A percentile compares a stretch with the other conserved stretches of the same genome.
Evolutionary conservation across 1,140 invertebrate genomes (phyloP).

Genomic region (Brachionus rubens): DNA sequence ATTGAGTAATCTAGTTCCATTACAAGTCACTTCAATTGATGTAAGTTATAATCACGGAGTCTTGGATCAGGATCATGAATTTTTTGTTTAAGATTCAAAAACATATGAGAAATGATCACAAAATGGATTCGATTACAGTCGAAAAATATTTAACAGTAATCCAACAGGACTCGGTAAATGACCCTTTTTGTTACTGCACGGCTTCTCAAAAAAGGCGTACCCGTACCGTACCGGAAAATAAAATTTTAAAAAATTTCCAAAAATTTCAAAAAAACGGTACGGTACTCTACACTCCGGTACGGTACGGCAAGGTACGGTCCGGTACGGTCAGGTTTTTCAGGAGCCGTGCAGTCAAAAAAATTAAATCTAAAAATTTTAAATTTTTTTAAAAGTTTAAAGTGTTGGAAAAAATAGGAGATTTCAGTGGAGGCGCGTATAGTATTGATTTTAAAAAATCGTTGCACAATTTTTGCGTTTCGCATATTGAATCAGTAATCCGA

Average conservation of each 20-base stretch:
- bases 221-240: no score
- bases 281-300: no score
- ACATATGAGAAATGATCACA: neutral
- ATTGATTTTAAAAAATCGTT: constrained; percentile 31
- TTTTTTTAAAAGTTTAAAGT: constrained; percentile 32
- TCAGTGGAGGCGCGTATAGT: constrained; percentile 23
- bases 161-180: constrained; percentile 22
- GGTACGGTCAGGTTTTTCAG: no score
- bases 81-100: constrained; percentile 34
- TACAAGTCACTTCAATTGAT: constrained; percentile 37
- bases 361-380: neutral
- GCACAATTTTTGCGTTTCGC: constrained; percentile 2
- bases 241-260: no score
- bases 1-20: neutral
- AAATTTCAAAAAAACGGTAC: no score
- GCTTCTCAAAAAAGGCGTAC: no score
- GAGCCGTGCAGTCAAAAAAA: no score
- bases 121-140: constrained; percentile 16
- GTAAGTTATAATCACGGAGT: constrained; percentile 26
- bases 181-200: neutral
- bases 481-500: constrained; percentile 28
- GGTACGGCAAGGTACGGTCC: no score
- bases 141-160: constrained; percentile 37
- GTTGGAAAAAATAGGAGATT: constrained; percentile 34
- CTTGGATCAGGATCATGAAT: no score